Evolutionary conservation across 2,888 invertebrate species (phyloP).

Genomic region (Lamellibrachia columna): DNA sequence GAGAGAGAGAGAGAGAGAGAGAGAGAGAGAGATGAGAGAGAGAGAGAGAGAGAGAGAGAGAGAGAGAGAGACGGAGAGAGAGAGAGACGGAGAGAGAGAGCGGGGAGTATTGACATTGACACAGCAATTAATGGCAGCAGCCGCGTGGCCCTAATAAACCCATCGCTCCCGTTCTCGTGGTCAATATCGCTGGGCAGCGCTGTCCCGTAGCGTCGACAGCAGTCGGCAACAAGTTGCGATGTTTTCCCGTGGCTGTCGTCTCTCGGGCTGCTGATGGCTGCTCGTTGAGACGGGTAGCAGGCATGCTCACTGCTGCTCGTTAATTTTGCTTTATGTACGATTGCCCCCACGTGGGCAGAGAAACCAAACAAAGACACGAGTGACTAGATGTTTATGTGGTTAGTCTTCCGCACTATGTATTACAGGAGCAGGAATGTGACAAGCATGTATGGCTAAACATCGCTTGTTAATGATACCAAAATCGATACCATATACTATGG

Average conservation of each 20-base stretch:
- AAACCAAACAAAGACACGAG: not conserved
- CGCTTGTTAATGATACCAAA: not conserved
- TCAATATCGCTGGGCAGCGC: not conserved
- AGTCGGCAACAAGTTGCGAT: slow-evolving; percentile 16
- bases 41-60: not conserved
- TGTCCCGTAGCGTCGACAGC: not conserved
- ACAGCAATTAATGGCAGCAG: not conserved
- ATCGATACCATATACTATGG: not conserved
- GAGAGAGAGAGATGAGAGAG: not conserved
- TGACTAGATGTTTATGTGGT: not conserved
- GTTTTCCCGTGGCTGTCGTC: not conserved
- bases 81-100: not conserved
- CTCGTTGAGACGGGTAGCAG: slow-evolving; percentile 16
- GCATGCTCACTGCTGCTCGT: slow-evolving; percentile 11
- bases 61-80: not conserved
- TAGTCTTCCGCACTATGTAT: not conserved
- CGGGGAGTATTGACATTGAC: not conserved
- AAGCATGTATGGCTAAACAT: not conserved
- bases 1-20: not conserved
- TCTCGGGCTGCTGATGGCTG: not conserved
- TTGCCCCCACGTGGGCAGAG: not conserved
- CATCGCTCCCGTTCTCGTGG: not conserved
- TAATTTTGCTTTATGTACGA: not conserved
- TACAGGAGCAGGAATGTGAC: not conserved
- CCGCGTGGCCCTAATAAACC: not conserved